Conservation (phyloP, 2,888 invertebrate species). For the Timandra comae region DNA sequence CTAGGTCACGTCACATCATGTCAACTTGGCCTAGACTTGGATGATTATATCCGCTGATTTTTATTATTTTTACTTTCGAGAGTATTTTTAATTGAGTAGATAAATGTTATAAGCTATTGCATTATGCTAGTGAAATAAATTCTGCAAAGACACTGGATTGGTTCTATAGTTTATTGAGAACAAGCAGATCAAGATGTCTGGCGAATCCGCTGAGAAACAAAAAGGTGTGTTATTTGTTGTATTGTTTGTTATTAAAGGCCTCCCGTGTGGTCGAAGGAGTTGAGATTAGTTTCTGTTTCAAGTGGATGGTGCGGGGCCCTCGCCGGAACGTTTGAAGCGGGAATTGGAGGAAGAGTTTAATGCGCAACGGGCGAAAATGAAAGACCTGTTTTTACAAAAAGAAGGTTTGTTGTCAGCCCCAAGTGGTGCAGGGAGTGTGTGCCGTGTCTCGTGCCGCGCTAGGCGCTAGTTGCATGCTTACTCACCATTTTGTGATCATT, state of each 20-base stretch:
- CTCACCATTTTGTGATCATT: background rate
- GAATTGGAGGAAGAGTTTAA: conserved; percentile 92
- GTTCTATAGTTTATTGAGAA: conserved; percentile 3
- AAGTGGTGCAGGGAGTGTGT: conserved; percentile 23
- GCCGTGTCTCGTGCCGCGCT: conserved; percentile 21
- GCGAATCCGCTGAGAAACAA: conserved; percentile 40
- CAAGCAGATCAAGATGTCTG: conserved; percentile 41
- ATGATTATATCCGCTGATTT: conserved; percentile 3
- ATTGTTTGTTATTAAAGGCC: conserved; percentile 29
- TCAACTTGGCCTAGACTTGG: background rate
- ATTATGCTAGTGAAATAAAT: no score
- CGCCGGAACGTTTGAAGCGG: conserved; percentile 42
- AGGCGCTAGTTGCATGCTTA: conserved; percentile 20
- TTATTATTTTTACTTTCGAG: no score
- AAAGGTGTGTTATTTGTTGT: conserved; percentile 58
- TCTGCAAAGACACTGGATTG: no score
- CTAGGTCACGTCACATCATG: conserved; percentile 1
- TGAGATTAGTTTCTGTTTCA: conserved; percentile 67
- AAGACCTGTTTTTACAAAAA: conserved; percentile 94
- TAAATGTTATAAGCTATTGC: no score
- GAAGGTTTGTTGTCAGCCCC: conserved; percentile 81
- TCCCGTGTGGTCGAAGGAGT: conserved; percentile 42
- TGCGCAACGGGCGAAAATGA: conserved; percentile 92
- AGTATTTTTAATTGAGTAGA: no score
- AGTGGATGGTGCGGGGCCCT: conserved; percentile 49